Evolutionary conservation across 2,797 vertebrate species (phyloP), one percentile per base, ranked within the genome.

Genomic region (Aphelocoma californica): DNA sequence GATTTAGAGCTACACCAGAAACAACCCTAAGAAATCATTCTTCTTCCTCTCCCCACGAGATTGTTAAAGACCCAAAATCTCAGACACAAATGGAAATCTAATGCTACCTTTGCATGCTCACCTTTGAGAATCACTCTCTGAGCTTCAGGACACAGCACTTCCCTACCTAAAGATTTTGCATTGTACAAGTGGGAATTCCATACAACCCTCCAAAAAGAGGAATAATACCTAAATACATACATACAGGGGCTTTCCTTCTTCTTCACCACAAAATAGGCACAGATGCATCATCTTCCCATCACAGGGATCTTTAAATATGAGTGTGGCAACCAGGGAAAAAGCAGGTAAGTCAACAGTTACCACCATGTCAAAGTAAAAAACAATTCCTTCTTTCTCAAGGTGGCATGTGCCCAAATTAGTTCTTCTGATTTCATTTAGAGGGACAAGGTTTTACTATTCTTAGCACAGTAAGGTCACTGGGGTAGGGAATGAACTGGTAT

Each of bases 161-260:
- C 36, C 38, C 60, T 74, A 42, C 9, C 40, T 77, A 53, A 18
- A 56, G 44, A 51, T 40, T 58, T 66, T 66, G 29, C 51, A 62
- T 17, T 3, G 6, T 31, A 32, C 23, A 70, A 60, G 51, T 31
- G 9, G 6, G 29, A 19, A 69, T 87, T 40, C 18, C 66, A 34
- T 8, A 45, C 2, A 11, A 57, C 12, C 8, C 23, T 78, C 58
- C 9, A 4, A 31, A 81, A 80, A 85, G 23, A 51, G 14, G 15
- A 20, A 23, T 69, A 71, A 84, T 66, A 48, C 1, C 1, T 28
- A 50, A 9, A n/a, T 14, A 50, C 0, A 1, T 16, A 48, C 5
- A 18, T 24, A 26, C 8, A 34, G 2, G 10, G 25, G 16, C 4
- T 69, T 94, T 71, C 42, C 32, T 71, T 70, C 16, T 73, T 78